These are phyloP conservation scores for Agrochola lychnidis DNA, from an alignment of 2,888 invertebrate genomes.

Conservation along the genomic window DNA sequence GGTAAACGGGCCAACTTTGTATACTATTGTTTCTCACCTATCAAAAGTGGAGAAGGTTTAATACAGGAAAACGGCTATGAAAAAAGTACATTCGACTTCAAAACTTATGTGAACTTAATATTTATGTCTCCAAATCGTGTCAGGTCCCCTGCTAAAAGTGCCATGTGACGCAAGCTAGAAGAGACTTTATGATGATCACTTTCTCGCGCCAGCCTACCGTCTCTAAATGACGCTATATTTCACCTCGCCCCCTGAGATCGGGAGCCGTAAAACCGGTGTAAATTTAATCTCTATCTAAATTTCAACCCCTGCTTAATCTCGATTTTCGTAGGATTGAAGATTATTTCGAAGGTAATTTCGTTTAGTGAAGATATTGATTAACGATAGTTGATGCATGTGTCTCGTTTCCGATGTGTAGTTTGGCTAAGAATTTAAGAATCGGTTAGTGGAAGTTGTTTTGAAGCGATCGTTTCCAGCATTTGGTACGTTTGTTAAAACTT, in stretches of 20 bases:
- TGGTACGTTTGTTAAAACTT: conserved; percentile 1
- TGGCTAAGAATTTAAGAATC: background rate
- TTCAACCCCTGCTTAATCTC: conserved; percentile 64
- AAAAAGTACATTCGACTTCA: background rate
- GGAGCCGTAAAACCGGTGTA: conserved; percentile 67
- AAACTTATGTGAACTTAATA: conserved; percentile 30
- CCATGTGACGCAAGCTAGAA: conserved; percentile 33
- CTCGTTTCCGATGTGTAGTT: conserved; percentile 15
- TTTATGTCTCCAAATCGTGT: conserved; percentile 19
- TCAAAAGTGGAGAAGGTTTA: background rate
- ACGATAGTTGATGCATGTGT: conserved; percentile 5
- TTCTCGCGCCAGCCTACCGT: conserved; percentile 57
- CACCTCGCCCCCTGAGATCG: conserved; percentile 62
- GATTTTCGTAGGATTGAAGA: conserved; percentile 60
- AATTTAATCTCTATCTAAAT: conserved; percentile 72
- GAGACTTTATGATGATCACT: conserved; percentile 69
- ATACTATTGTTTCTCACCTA: too few species aligned
- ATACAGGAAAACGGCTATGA: background rate
- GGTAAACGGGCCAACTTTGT: background rate
- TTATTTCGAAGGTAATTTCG: conserved; percentile 57
- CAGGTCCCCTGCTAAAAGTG: conserved; percentile 25
- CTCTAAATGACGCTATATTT: conserved; percentile 72
- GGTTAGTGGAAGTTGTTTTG: background rate
- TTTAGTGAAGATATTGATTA: conserved; percentile 52
- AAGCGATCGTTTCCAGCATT: background rate